Evolutionary conservation across 53 echinoderm and acorn worm species (phyloP).

Genomic region (Luidia sarsii): DNA sequence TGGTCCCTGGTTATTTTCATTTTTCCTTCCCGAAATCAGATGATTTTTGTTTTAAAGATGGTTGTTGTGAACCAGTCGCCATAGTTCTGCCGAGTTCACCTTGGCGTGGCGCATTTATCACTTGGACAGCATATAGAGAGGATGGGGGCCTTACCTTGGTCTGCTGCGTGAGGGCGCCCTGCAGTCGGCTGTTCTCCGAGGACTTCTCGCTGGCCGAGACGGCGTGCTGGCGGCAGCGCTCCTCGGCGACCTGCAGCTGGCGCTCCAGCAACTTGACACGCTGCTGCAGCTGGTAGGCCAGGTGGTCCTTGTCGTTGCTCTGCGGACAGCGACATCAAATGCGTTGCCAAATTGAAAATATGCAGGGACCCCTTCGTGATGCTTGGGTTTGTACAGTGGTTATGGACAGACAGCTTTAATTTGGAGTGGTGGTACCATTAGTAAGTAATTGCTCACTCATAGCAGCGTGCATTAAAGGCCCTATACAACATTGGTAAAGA

Average conservation of each 20-base stretch:
- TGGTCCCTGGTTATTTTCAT: not conserved
- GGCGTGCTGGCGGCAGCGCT: slow-evolving; percentile 82
- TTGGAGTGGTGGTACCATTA: no score
- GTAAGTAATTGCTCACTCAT: no score
- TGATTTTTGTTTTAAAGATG: no score
- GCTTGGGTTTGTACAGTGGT: no score
- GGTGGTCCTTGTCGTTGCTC: slow-evolving; percentile 73
- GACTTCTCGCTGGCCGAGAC: slow-evolving; percentile 71
- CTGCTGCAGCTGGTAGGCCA: slow-evolving; percentile 76
- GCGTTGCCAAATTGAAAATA: no score
- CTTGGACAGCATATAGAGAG: not conserved
- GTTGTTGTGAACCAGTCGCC: no score
- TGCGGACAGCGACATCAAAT: slow-evolving; percentile 12
- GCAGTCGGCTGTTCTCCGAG: slow-evolving; percentile 77
- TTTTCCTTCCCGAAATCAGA: not conserved
- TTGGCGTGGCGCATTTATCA: no score
- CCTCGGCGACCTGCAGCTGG: slow-evolving; percentile 88
- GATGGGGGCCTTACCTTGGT: slow-evolving; percentile 74
- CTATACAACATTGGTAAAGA: no score
- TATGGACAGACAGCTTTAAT: no score
- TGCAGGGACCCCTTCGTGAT: no score
- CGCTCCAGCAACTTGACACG: slow-evolving; percentile 82
- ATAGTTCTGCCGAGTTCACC: no score
- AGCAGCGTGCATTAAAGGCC: no score
- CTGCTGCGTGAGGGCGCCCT: slow-evolving; percentile 91